Base-by-base conservation (phyloP, 2,113 vertebrate species). In the Aphelocoma coerulescens region DNA sequence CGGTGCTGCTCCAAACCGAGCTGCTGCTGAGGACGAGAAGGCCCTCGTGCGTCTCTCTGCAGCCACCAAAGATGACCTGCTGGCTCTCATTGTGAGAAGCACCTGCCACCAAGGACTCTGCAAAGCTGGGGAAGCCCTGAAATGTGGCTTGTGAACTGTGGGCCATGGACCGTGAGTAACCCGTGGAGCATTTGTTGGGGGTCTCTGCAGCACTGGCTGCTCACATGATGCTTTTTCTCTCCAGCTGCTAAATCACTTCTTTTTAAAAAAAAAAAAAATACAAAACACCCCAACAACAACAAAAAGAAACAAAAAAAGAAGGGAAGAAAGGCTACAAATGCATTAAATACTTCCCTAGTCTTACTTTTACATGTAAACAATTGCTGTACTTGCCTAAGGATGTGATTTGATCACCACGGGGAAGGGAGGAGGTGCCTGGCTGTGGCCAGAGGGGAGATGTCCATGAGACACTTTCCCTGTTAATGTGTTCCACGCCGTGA, bases 281-380 rank as follows among this genome's bases (percentile, higher is more conserved):
- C 28, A 6, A 21, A 20, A 30, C 5, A 39, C 35, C 35, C 24
- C 59, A 39, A 59, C 39, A 63, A 39, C 28, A 39, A 39, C 7
- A 75, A 57, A 75, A 57, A 41, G 4, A 46, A 73, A 33, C 8
- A 44, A 63, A 62, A 15, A 19, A 51, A 19, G n/a, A 63, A 16
- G 19, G 59, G 44, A 80, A 78, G 73, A 71, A 88, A 93, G 22
- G 77, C 63, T 96, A 90, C 28, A 77, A 77, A 30, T 92, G 52
- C 52, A 20, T 94, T 33, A 86, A 80, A 88, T 88, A 71, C 90
- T 96, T 95, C 95, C 75, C 61, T 86, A 59, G 73, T 84, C 78
- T 89, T 93, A 61, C 92, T 95, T 96, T 86, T 83, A 66, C 93
- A 74, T 96, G 92, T 96, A 86, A 96, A 88, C 61, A 81, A 61